Evolutionary conservation across 2,888 invertebrate species (phyloP), one percentile per base, ranked within the genome.

Genomic region (Drosophila mercatorum): DNA sequence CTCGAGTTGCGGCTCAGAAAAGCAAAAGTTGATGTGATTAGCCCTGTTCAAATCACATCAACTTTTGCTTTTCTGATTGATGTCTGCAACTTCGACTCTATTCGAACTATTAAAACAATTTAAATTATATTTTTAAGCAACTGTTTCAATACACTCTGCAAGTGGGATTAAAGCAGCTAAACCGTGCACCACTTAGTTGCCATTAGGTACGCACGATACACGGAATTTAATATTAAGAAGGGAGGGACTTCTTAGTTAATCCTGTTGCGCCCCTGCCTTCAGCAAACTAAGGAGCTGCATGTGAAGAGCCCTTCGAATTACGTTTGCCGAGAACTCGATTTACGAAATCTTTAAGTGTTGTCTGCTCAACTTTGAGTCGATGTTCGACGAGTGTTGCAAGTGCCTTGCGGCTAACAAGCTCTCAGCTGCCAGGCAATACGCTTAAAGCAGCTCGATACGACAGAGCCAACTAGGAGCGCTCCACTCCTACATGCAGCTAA

Each of bases 281-380:
- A 47, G 38, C 22, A 14, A 63, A 36, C 53, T 60, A 36, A 46
- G 36, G 56, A 60, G 47, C 44, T 51, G 55, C 43, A 75, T 57
- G 28, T 40, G 43, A 62, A 43, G 52, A 40, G 38, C 6, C 28
- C n/a, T 71, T 67, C 44, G 62, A 38, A 72, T 46, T 53, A 5
- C 52, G 36, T 79, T 83, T 76, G 44, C 67, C 61, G 38, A 72
- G 43, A 68, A 69, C 83, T 83, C 68, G 44, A 72, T 66, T 44
- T 38, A 31, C 53, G 31, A 74, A 60, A 58, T 65, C 68, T 47
- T 67, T 67, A 67, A 84, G 72, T 72, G 68, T 65, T 68, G 64
- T 64, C 51, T 75, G 57, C 58, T 63, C 38, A 64, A 67, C 46
- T 49, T 28, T 12, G 22, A 28, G 40, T 55, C 55, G 41, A 55